Evolutionary conservation across 2,888 invertebrate genomes (phyloP).

Genomic region (Eucera pruinosa): DNA sequence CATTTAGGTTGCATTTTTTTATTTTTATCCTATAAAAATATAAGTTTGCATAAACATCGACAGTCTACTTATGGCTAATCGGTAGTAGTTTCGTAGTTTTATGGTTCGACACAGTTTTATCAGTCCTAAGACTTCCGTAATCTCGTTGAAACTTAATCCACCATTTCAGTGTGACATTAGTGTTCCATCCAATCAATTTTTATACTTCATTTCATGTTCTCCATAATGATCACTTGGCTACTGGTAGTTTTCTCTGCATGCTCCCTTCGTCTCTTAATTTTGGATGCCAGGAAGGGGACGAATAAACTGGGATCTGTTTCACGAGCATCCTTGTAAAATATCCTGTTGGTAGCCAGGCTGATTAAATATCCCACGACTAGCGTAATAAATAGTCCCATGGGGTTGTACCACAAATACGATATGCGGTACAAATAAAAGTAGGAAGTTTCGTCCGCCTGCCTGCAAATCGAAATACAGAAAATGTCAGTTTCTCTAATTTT

Average conservation of each 20-base stretch:
- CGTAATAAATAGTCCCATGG: slow-evolving; percentile 85
- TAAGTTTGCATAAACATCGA: too few relatives aligned
- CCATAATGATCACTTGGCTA: slow-evolving; percentile 77
- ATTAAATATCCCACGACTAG: slow-evolving; percentile 85
- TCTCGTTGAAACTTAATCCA: too few relatives aligned
- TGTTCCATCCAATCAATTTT: background rate
- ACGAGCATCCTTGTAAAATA: slow-evolving; percentile 77
- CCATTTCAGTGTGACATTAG: too few relatives aligned
- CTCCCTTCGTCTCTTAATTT: slow-evolving; percentile 79
- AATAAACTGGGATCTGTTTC: slow-evolving; percentile 87
- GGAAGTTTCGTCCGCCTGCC: slow-evolving; percentile 8
- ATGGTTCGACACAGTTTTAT: too few relatives aligned
- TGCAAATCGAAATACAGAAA: slow-evolving; percentile 29
- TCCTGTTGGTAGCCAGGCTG: slow-evolving; percentile 84
- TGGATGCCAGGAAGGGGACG: slow-evolving; percentile 85
- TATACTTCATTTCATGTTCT: slow-evolving; percentile 41
- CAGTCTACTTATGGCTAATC: too few relatives aligned
- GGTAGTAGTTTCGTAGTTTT: too few relatives aligned
- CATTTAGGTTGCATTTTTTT: too few relatives aligned
- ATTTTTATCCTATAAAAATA: too few relatives aligned
- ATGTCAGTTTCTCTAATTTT: too few relatives aligned
- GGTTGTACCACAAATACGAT: slow-evolving; percentile 91
- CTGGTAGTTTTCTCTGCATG: slow-evolving; percentile 65
- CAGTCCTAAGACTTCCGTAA: too few relatives aligned
- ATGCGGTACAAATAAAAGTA: slow-evolving; percentile 89